Percentiles rank a stretch among this genome's conserved stretches.
Conservation (phyloP, 2,797 vertebrate genomes). For the Ispidina lecontei region DNA sequence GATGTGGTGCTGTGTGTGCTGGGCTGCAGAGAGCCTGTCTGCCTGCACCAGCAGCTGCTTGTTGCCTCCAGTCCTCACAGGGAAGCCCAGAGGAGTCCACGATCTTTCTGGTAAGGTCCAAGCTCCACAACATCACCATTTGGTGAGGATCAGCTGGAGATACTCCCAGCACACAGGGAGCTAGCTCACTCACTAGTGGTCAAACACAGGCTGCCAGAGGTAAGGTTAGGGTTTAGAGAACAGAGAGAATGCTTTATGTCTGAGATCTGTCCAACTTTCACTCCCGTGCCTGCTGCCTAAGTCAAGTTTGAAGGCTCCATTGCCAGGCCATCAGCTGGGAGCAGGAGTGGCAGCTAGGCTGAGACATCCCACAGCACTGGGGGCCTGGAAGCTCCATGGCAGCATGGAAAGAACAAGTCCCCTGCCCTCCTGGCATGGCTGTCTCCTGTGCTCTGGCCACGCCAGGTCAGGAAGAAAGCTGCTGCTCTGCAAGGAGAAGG, state of each 20-base stretch:
- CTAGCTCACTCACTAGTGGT: neutral
- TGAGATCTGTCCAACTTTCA: neutral
- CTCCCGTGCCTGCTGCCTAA: fast-evolving
- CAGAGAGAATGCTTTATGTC: neutral
- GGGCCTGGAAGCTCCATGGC: neutral
- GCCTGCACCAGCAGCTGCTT: fast-evolving
- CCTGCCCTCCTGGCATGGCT: neutral
- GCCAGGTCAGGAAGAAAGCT: neutral
- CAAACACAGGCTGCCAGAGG: neutral
- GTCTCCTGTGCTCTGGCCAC: fast-evolving
- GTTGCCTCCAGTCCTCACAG: fast-evolving
- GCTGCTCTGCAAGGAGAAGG: neutral
- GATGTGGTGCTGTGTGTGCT: neutral
- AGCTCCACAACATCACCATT: neutral
- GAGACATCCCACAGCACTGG: neutral
- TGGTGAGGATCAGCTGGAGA: neutral
- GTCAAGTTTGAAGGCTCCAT: neutral
- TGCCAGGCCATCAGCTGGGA: neutral
- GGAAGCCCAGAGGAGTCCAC: neutral
- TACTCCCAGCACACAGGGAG: neutral
- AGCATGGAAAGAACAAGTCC: neutral
- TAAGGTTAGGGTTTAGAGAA: neutral
- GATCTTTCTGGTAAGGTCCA: neutral
- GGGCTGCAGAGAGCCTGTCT: neutral
- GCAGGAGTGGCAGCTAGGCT: neutral